phyloP scores from a whole-genome alignment of 1,140 invertebrate genomes.

The Neotoxoptera formosana region DNA sequence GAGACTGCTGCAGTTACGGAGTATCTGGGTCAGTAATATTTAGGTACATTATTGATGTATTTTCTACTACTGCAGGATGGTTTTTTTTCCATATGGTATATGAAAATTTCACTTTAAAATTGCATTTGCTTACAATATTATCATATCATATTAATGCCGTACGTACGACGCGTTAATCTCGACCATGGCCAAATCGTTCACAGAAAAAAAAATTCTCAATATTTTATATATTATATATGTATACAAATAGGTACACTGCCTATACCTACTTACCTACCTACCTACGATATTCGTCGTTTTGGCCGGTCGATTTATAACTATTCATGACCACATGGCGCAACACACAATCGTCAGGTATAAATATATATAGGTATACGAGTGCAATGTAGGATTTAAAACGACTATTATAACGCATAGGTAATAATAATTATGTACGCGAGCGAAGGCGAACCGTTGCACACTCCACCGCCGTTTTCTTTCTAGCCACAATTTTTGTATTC shows the following conservation, averaged over 20 bases:
- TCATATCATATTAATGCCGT: neutral
- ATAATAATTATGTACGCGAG: neutral
- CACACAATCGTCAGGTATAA: neutral
- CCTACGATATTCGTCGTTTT: neutral
- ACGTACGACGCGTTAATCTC: neutral
- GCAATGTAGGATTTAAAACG: neutral
- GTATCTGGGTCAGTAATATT: no score
- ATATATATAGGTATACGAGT: neutral
- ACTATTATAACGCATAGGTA: neutral
- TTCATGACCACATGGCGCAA: conserved; percentile 27
- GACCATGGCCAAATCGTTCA: neutral
- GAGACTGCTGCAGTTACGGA: no score
- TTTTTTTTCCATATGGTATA: neutral
- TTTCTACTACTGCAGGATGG: neutral
- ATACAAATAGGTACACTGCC: neutral
- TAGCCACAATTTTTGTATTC: neutral
- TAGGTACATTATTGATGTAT: neutral
- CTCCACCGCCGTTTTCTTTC: neutral
- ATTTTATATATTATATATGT: neutral
- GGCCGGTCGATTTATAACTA: neutral
- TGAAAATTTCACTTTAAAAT: neutral
- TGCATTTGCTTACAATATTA: neutral
- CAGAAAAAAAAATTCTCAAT: neutral
- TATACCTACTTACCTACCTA: neutral
- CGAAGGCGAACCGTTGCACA: neutral